phyloP scores from a whole-genome alignment of 2,888 invertebrate genomes.

The Clanis bilineata region DNA sequence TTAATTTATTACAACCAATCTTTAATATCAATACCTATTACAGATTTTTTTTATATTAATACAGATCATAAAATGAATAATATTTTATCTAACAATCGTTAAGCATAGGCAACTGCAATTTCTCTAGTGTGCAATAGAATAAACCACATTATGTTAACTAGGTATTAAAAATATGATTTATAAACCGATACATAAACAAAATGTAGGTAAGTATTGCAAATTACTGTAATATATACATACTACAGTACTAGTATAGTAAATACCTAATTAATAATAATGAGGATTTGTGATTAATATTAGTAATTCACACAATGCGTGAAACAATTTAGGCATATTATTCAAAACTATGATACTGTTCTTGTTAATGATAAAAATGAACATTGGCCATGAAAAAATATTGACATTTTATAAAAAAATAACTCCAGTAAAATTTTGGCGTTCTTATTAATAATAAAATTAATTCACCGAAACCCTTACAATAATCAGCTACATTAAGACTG shows the following conservation, averaged over 20 bases:
- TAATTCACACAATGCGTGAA: slow-evolving; percentile 25
- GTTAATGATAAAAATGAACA: slow-evolving; percentile 28
- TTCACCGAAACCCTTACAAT: slow-evolving; percentile 41
- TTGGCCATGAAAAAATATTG: slow-evolving; percentile 36
- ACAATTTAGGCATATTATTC: neutral
- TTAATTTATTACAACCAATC: slow-evolving; percentile 15
- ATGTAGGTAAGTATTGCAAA: neutral
- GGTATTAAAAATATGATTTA: neutral
- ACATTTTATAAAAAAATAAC: slow-evolving; percentile 25
- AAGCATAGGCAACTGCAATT: neutral
- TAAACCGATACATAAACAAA: neutral
- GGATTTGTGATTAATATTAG: slow-evolving; percentile 25
- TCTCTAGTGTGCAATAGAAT: neutral
- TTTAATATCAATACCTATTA: slow-evolving; percentile 5
- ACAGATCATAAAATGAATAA: neutral
- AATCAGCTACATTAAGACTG: slow-evolving; percentile 32
- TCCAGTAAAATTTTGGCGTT: slow-evolving; percentile 36
- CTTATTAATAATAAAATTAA: slow-evolving; percentile 30
- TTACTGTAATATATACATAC: slow-evolving; percentile 14
- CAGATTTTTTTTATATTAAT: neutral
- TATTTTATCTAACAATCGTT: neutral
- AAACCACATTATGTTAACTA: slow-evolving; percentile 6
- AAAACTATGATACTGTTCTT: neutral
- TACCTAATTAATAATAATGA: slow-evolving; percentile 23
- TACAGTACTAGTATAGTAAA: slow-evolving; percentile 22